Conservation (phyloP, 2,888 invertebrate genomes). For the Agapostemon virescens region DNA sequence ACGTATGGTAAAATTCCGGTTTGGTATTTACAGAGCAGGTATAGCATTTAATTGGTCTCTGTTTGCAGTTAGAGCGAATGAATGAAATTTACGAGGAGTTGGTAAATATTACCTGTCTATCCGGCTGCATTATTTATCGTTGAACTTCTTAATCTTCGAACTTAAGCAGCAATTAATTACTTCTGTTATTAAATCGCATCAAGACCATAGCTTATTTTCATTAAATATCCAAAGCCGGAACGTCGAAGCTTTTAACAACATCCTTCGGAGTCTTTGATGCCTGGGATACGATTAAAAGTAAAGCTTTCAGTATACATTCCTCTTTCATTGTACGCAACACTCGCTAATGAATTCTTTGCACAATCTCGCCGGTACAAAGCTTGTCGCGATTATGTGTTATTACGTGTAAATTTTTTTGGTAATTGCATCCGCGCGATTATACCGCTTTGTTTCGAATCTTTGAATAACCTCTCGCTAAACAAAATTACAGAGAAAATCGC, state of each 20-base stretch:
- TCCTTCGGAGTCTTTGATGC: slow-evolving; percentile 2
- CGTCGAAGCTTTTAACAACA: slow-evolving; percentile 29
- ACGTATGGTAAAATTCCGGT: too few species aligned
- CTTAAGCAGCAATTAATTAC: slow-evolving; percentile 15
- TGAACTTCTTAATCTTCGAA: background rate
- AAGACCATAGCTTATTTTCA: slow-evolving; percentile 19
- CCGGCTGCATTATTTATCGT: slow-evolving; percentile 1
- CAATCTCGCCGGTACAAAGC: background rate
- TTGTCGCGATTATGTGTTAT: background rate
- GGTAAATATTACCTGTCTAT: background rate
- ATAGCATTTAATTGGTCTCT: background rate
- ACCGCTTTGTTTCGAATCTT: background rate
- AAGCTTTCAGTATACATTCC: slow-evolving; percentile 12
- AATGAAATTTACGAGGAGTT: background rate
- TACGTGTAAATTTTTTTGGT: background rate
- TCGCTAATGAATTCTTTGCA: slow-evolving; percentile 18
- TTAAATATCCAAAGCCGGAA: slow-evolving; percentile 24
- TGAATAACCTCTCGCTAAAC: background rate
- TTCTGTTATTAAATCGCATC: slow-evolving; percentile 16
- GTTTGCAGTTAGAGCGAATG: background rate
- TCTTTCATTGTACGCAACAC: background rate
- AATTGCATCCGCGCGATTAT: background rate
- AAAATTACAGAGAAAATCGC: background rate
- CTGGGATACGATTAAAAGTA: slow-evolving; percentile 16
- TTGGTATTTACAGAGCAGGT: too few species aligned